These are phyloP conservation scores for Peucedramus taeniatus DNA, from an alignment of 2,113 vertebrate species.

Conservation along the genomic window DNA sequence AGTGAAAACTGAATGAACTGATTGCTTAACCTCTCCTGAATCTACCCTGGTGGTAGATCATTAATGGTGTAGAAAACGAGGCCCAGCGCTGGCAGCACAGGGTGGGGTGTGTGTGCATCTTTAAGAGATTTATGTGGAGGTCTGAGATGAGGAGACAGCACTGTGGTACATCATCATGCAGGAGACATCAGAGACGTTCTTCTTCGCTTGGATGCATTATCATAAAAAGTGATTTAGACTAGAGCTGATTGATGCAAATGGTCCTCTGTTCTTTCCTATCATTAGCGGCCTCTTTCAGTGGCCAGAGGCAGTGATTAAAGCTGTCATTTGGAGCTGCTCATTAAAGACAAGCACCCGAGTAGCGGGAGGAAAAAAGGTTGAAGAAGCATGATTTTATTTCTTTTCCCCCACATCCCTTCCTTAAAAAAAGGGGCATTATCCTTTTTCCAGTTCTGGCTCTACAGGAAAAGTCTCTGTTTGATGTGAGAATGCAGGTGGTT, in stretches of 20 bases:
- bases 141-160: constrained; percentile 78
- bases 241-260: constrained; percentile 99
- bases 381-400: constrained; percentile 41
- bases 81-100: constrained; percentile 57
- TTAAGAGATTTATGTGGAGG: constrained; percentile 81
- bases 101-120: constrained; percentile 74
- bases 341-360: constrained; percentile 88
- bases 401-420: background rate
- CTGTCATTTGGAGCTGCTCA: constrained; percentile 99
- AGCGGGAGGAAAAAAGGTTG: constrained; percentile 75
- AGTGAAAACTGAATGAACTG: constrained; percentile 62
- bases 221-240: constrained; percentile 99
- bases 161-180: constrained; percentile 86
- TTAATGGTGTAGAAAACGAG: constrained; percentile 76
- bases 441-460: constrained; percentile 39
- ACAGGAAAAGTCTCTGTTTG: constrained; percentile 37
- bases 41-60: constrained; percentile 72
- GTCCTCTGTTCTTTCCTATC: constrained; percentile 97
- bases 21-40: constrained; percentile 70
- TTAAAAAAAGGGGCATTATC: background rate
- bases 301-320: constrained; percentile 99
- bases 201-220: constrained; percentile 95
- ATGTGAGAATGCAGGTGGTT: constrained; percentile 42
- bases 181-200: constrained; percentile 89
- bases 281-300: constrained; percentile 95